Conservation (phyloP, 2,888 invertebrate genomes). For the Epistrophe eligans region DNA sequence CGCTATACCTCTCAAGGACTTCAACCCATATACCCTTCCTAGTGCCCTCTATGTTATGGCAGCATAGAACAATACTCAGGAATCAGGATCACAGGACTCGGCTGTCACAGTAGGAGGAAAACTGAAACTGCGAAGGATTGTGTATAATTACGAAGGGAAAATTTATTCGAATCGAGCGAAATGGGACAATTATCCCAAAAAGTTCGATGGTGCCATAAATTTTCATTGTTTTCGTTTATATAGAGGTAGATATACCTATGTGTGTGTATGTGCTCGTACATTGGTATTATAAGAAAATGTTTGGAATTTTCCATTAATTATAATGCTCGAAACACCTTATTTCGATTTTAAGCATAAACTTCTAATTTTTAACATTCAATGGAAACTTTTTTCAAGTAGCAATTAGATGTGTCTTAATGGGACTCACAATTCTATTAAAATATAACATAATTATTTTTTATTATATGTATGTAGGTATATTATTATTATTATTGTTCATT, state of each 20-base stretch:
- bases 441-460: no score
- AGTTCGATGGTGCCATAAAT: slow-evolving; percentile 65
- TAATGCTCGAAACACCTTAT: neutral
- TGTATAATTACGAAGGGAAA: slow-evolving; percentile 29
- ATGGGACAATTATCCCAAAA: slow-evolving; percentile 70
- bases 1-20: slow-evolving; percentile 20
- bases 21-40: neutral
- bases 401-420: no score
- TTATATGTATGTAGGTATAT: no score
- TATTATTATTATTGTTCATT: no score
- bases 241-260: neutral
- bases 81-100: neutral
- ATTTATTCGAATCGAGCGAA: slow-evolving; percentile 44
- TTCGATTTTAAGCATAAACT: no score
- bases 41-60: neutral
- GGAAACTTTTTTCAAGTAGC: no score
- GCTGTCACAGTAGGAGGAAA: neutral
- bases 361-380: no score
- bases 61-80: neutral
- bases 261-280: neutral
- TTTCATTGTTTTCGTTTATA: slow-evolving; percentile 40
- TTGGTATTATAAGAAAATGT: neutral
- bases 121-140: slow-evolving; percentile 43
- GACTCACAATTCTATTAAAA: no score
- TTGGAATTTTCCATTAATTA: neutral